phyloP scores from a whole-genome alignment of 2,113 vertebrate species.

The Chaetops frenatus region DNA sequence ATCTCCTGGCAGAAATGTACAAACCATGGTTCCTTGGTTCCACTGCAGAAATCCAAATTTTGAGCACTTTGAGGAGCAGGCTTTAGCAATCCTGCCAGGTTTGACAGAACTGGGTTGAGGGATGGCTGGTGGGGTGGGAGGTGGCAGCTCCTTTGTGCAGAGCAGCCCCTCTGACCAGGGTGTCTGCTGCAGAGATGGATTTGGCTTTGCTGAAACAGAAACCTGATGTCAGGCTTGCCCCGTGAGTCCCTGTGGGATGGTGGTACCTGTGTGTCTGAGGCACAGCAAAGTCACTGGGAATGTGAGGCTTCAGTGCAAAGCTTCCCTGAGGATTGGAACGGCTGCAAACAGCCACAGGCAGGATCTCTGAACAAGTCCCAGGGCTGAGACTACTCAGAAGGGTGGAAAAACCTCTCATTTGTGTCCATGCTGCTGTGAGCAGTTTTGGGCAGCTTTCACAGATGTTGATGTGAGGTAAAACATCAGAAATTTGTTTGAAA shows the following conservation, averaged over 20 bases:
- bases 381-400: neutral
- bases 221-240: neutral
- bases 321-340: neutral
- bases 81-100: neutral
- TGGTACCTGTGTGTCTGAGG: neutral
- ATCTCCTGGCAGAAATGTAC: neutral
- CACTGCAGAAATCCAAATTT: neutral
- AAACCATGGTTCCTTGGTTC: rapidly evolving
- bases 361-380: neutral
- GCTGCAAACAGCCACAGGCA: neutral
- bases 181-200: neutral
- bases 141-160: neutral
- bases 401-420: neutral
- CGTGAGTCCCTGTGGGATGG: rapidly evolving
- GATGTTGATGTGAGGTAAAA: neutral
- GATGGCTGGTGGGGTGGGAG: neutral
- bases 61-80: neutral
- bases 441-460: neutral
- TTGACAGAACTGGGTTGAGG: neutral
- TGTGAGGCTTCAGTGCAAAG: neutral
- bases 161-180: neutral
- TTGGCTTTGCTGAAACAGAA: neutral
- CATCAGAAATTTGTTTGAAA: neutral
- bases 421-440: neutral
- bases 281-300: neutral